Evolutionary conservation across 1,140 invertebrate species (phyloP), one percentile per base, ranked within the genome.

Genomic region (Heliothis subflexa): DNA sequence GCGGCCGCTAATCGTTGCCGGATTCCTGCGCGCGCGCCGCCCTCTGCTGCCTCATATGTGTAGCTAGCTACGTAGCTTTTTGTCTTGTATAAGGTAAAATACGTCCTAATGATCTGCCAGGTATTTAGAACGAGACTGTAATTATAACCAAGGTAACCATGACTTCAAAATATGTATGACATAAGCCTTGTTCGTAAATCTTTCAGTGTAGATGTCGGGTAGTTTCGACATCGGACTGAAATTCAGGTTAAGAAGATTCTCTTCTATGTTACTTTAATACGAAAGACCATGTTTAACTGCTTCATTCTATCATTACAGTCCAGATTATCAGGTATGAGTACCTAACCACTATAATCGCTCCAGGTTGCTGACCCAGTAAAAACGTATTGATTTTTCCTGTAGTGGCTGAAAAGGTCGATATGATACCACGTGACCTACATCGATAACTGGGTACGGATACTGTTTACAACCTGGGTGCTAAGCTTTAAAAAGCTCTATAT

Each of bases 1-100:
- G 77, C 68, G 68, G 76, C 62, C 70, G 62, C 72, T 55, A 72
- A 72, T 72, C 73, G 84, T 82, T 86, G 66, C 86, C 87, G 87
- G 88, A 89, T 89, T 88, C 87, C 84, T 80, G 76, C 83, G 82
- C 81, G 78, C 87, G 83, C 85, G 66, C 66, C 66, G 66, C 66
- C 66, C 47, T 45, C 45, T 25, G 64, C 28, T 28, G 45, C 5
- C 18, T 45, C 66, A 28, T 49, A 11, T 54, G 10, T 5, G 10
- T 5, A 47, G 25, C 33, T n/a, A n/a, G 14, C 14, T 47, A 3
- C 7, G 5, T 21, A 2, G 33, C 5, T 40, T 40, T 40, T 40
- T 40, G 33, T 40, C 33, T 40, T 5, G 33, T 40, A 40, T 40
- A 40, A 40, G 33, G 33, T 40, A 40, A 40, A 25, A 40, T 40